These are phyloP conservation scores for Drosophila baimaii DNA, from an alignment of 1,140 invertebrate species.

Conservation along the genomic window DNA sequence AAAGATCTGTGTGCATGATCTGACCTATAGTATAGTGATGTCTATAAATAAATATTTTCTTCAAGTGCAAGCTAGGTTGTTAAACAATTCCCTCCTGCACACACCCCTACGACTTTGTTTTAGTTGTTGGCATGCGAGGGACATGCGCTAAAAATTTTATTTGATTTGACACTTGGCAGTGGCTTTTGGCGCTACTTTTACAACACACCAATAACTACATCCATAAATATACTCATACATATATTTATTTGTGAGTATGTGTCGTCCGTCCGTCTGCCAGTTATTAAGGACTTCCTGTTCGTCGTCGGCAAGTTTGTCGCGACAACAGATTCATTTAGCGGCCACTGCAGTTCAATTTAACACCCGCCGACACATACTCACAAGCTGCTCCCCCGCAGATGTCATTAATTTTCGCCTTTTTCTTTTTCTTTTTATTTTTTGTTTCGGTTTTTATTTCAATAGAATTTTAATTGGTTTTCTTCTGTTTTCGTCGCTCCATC, in stretches of 20 bases:
- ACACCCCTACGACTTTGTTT: not conserved
- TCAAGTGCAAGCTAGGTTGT: not conserved
- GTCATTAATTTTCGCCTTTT: slow-evolving; percentile 15
- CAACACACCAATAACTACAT: slow-evolving; percentile 1
- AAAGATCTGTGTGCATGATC: too few species aligned
- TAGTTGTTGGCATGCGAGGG: slow-evolving; percentile 58
- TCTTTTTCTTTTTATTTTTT: slow-evolving; percentile 23
- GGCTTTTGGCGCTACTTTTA: slow-evolving; percentile 52
- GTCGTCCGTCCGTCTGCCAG: slow-evolving; percentile 23
- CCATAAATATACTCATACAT: not conserved
- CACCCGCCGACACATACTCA: slow-evolving; percentile 23
- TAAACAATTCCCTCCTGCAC: not conserved
- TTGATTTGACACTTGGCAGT: slow-evolving; percentile 76
- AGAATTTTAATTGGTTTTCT: slow-evolving; percentile 64
- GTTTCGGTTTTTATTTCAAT: slow-evolving; percentile 65
- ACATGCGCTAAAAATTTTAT: slow-evolving; percentile 74
- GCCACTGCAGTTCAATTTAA: slow-evolving; percentile 79
- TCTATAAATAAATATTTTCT: not conserved
- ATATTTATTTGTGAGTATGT: slow-evolving; percentile 1
- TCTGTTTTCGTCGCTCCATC: slow-evolving; percentile 41
- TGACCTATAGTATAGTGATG: too few species aligned
- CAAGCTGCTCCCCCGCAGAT: slow-evolving; percentile 25
- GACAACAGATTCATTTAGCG: slow-evolving; percentile 81
- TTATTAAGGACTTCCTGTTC: slow-evolving; percentile 82
- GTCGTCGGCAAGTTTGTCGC: slow-evolving; percentile 74